Base-by-base conservation (phyloP, 2,797 vertebrate species). In the Avahi laniger region DNA sequence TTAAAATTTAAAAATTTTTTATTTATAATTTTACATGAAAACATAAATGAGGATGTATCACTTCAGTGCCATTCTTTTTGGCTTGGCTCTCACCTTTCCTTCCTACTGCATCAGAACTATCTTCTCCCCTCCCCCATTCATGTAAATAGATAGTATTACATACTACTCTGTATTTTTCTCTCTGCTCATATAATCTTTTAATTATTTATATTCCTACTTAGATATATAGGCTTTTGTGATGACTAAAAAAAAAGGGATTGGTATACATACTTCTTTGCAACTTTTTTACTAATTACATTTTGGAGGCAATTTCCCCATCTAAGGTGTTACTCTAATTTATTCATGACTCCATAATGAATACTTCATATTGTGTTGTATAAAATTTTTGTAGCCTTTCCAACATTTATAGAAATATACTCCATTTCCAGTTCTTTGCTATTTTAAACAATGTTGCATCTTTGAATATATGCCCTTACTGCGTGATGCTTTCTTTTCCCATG, bases 401-500 rank as follows among this genome's bases (percentile, higher is more conserved):
- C 33, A 41, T 89, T 86, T 78, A 41, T 79, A 17, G 38, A 26
- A 90, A 43, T 79, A 69, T 30, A 76, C 8, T 46, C 9, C 61
- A 15, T 85, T 93, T 94, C 57, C 20, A 59, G 4, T 85, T 95
- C 10, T 86, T 92, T 57, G 46, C 59, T 17, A 61, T 93, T 93
- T 93, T 76, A 94, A 90, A 54, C 17, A 70, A 26, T 75, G 28
- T 72, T 92, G 4, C 12, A 54, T 95, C 43, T 87, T 73, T 94
- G 63, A 75, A 67, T 88, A 46, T 84, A 20, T 79, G 48, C 90
- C 11, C 17, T 57, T 75, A 63, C 20, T 93, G 87, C 20, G 26
- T 70, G 52, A 81, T 95, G n/a, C 38, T 96, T 91, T 89, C 75
- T 89, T 59, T 91, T 80, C 93, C 67, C 84, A 15, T 81, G 72